phyloP scores from a whole-genome alignment of 2,888 invertebrate genomes.

The Dione vanillae region DNA sequence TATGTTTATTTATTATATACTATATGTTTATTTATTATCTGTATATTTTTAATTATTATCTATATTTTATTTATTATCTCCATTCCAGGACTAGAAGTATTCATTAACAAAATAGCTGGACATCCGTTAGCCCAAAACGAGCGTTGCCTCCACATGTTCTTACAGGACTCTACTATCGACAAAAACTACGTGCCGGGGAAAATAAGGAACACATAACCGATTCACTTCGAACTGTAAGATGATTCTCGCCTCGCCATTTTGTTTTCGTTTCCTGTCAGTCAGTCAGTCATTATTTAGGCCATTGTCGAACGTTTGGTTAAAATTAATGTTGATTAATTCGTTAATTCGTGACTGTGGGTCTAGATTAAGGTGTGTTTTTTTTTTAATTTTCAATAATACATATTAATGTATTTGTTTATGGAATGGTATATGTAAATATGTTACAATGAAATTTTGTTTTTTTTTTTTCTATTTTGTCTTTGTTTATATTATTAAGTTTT shows the following conservation, averaged over 20 bases:
- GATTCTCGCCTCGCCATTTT: slow-evolving; percentile 49
- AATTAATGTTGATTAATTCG: slow-evolving; percentile 1
- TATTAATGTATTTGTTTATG: background rate
- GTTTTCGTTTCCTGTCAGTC: background rate
- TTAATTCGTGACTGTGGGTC: background rate
- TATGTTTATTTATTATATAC: too few species aligned
- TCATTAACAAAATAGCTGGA: slow-evolving; percentile 99
- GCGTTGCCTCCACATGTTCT: slow-evolving; percentile 99
- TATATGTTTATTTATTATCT: too few species aligned
- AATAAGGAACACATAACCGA: slow-evolving; percentile 94
- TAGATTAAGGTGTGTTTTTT: too few species aligned
- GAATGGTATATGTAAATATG: slow-evolving; percentile 1
- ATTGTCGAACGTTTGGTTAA: background rate
- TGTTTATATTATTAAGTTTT: background rate
- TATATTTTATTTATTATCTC: background rate
- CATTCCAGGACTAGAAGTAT: slow-evolving; percentile 91
- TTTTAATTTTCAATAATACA: background rate
- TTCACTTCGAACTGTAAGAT: slow-evolving; percentile 58
- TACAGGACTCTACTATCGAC: slow-evolving; percentile 98
- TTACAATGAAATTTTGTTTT: background rate
- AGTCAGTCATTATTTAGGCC: background rate
- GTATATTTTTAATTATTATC: too few species aligned
- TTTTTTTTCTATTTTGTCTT: background rate
- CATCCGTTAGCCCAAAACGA: slow-evolving; percentile 99
- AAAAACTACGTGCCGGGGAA: slow-evolving; percentile 99